Conservation (phyloP, 1,140 invertebrate species). For the Potamilus streckersoni region DNA sequence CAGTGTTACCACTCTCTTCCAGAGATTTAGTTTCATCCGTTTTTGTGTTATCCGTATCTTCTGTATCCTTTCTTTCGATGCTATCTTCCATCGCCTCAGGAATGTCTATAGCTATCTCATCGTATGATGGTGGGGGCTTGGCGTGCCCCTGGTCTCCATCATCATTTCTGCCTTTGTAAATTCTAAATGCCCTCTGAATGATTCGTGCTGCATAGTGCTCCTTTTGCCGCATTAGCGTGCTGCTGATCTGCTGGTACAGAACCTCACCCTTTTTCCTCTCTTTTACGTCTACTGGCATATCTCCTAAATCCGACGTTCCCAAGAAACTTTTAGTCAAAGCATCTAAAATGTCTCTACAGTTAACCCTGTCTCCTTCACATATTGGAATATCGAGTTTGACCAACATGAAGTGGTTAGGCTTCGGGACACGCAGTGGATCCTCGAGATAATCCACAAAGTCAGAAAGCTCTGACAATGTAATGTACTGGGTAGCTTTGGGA, state of each 20-base stretch:
- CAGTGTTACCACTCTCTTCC: conserved; percentile 24
- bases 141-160: conserved; percentile 21
- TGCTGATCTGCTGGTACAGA: conserved; percentile 92
- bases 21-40: conserved; percentile 13
- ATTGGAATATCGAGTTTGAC: conserved; percentile 99
- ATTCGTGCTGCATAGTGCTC: conserved; percentile 95
- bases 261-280: conserved; percentile 80
- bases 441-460: conserved; percentile 89
- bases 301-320: conserved; percentile 75
- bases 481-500: conserved; percentile 97
- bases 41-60: conserved; percentile 19
- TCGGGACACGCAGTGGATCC: conserved; percentile 82
- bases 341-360: conserved; percentile 97
- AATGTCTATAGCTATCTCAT: conserved; percentile 31
- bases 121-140: conserved; percentile 32
- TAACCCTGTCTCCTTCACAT: conserved; percentile 95
- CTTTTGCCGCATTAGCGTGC: conserved; percentile 92
- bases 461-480: conserved; percentile 90
- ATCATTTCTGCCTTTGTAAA: conserved; percentile 40
- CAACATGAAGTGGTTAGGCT: conserved; percentile 99
- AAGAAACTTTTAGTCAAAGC: conserved; percentile 93
- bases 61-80: conserved; percentile 12
- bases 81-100: conserved; percentile 23
- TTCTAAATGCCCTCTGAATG: conserved; percentile 91
- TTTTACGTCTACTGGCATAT: conserved; percentile 78